Evolutionary conservation across 2,113 vertebrate species (phyloP), one percentile per base, ranked within the genome.

Genomic region (Hiodon alosoides): DNA sequence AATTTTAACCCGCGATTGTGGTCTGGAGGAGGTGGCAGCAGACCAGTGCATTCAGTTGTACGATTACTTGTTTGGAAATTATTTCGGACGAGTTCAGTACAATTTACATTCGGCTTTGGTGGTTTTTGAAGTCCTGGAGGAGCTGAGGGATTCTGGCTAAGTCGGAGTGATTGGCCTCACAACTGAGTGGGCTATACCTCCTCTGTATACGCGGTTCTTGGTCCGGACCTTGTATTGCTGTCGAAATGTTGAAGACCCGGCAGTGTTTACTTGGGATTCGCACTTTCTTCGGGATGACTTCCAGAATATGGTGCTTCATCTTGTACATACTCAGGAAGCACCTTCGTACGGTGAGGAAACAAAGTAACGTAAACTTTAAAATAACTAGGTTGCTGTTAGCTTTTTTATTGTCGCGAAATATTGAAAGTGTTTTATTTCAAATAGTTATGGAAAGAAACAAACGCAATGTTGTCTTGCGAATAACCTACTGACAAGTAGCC

Each of bases 271-370:
- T 93, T 53, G 91, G 91, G 82, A 88, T 93, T 79, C 90, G 89
- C 75, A 90, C 88, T 65, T 92, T 91, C 85, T 86, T 93, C 83
- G 90, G 90, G 82, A 89, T 92, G 83, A 88, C 91, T 60, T 88
- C 91, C 85, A 90, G 91, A 82, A 87, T 93, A 69, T 93, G 92
- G 91, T 88, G 91, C 81, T 91, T 93, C 85, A 85, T 91, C 80
- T 85, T 93, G 73, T 93, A 92, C 77, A 85, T 93, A 69, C 87
- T 93, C 81, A 85, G 91, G 82, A 91, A 91, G 78, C 91, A 93
- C 82, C 86, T 92, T 82, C 89, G 91, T 79, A 92, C 91, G 85
- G 91, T 93, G 83, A 91, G 90, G 81, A 48, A 11, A 9, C 3
- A 54, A 69, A 31, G 31, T 31, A 31, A 31, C 31, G 2, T 31